Evolutionary conservation across 2,113 vertebrate genomes (phyloP).

Genomic region (Nanorana parkeri): DNA sequence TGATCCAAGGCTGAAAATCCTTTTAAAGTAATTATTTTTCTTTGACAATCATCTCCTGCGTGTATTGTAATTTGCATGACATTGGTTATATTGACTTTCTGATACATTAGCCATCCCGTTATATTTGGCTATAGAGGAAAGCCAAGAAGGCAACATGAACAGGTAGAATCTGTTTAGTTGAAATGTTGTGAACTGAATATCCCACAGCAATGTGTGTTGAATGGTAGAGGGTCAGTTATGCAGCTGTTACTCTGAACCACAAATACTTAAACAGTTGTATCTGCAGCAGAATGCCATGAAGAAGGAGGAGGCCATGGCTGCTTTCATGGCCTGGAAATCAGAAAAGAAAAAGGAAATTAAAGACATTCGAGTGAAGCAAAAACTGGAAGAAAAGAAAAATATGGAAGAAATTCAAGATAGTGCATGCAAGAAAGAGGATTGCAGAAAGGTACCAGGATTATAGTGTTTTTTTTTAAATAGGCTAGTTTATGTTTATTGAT

Average conservation of each 20-base stretch:
- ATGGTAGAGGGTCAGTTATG: not conserved
- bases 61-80: not conserved
- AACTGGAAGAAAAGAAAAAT: constrained; percentile 70
- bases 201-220: not conserved
- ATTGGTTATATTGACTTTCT: not conserved
- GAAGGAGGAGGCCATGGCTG: constrained; percentile 81
- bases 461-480: too few species aligned
- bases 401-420: constrained; percentile 74
- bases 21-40: too few species aligned
- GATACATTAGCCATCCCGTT: not conserved
- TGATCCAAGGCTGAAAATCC: too few species aligned
- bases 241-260: too few species aligned
- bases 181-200: not conserved
- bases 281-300: constrained; percentile 71
- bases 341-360: constrained; percentile 81
- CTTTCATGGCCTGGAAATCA: constrained; percentile 90
- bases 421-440: constrained; percentile 75
- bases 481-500: not conserved
- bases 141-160: not conserved
- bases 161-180: not conserved
- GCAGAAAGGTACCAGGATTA: constrained; percentile 72
- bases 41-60: not conserved
- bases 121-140: not conserved
- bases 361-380: constrained; percentile 74
- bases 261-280: not conserved